Evolutionary conservation across 2,113 vertebrate genomes (phyloP).

Genomic region (Lycocorax pyrrhopterus): DNA sequence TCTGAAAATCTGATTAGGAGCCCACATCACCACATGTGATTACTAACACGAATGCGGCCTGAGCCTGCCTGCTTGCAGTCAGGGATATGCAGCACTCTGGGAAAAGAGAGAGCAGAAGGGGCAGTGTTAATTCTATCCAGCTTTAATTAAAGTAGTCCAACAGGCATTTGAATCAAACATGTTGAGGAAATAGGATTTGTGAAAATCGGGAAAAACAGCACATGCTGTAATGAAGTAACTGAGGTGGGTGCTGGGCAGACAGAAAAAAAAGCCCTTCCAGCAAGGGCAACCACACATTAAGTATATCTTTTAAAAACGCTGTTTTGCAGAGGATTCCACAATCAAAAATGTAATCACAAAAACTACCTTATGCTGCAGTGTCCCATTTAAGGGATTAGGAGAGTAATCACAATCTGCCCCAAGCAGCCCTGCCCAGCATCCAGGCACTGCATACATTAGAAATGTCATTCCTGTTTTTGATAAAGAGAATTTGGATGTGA

Average conservation of each 20-base stretch:
- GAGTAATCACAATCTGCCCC: constrained; percentile 47
- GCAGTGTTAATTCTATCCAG: not conserved
- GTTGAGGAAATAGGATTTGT: not conserved
- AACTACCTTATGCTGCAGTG: constrained; percentile 16
- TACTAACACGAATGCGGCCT: not conserved
- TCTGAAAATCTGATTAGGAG: not conserved
- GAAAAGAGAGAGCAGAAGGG: not conserved
- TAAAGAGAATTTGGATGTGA: not conserved
- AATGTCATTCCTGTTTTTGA: not conserved
- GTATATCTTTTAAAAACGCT: not conserved
- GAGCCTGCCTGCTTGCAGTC: not conserved
- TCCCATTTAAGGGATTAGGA: constrained; percentile 52
- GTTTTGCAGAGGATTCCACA: not conserved
- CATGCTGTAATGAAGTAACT: not conserved
- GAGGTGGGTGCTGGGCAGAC: not conserved
- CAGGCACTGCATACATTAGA: not conserved
- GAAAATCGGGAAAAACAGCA: not conserved
- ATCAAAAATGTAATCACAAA: not conserved
- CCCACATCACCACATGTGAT: not conserved
- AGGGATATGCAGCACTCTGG: not conserved
- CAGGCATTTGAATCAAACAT: not conserved
- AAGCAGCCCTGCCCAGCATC: not conserved
- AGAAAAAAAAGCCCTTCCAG: not conserved
- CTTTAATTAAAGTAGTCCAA: not conserved
- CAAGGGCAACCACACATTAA: not conserved